These are phyloP conservation scores for Magallana ariakensis DNA, from an alignment of 1,140 invertebrate species.

Conservation along the genomic window DNA sequence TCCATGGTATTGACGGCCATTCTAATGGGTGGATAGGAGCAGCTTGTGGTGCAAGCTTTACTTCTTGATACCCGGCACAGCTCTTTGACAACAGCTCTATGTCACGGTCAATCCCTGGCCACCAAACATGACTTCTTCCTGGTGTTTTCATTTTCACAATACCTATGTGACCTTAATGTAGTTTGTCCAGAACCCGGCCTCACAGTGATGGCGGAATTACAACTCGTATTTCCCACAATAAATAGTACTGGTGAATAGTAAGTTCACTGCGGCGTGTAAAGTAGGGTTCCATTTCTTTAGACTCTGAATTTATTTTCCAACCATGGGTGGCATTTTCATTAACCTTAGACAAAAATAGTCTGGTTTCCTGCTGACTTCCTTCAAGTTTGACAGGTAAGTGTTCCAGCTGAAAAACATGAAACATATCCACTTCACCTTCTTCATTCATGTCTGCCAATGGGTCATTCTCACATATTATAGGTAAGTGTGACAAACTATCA, in stretches of 20 bases:
- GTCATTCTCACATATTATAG: background rate
- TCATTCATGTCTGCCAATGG: background rate
- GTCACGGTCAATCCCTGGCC: conserved; percentile 80
- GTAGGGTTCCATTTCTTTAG: conserved; percentile 33
- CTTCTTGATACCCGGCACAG: conserved; percentile 78
- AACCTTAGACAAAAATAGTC: conserved; percentile 39
- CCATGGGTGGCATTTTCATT: background rate
- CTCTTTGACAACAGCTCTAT: conserved; percentile 78
- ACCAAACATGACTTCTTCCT: conserved; percentile 81
- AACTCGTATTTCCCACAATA: conserved; percentile 48
- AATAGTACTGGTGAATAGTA: conserved; percentile 48
- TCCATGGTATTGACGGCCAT: conserved; percentile 52
- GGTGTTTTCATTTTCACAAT: conserved; percentile 82
- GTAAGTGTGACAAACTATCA: conserved; percentile 59
- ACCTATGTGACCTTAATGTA: conserved; percentile 81
- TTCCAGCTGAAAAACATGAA: background rate
- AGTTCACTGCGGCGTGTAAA: conserved; percentile 44
- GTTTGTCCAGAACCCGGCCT: conserved; percentile 46
- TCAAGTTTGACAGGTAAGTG: conserved; percentile 25
- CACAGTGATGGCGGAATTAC: too few species aligned
- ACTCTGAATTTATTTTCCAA: conserved; percentile 24
- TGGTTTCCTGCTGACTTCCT: background rate
- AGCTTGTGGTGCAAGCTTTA: conserved; percentile 41
- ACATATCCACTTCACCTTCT: conserved; percentile 1
- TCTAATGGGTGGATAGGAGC: conserved; percentile 61